Evolutionary conservation across 2,797 vertebrate species (phyloP).

Genomic region (Novumbra hubbsi): DNA sequence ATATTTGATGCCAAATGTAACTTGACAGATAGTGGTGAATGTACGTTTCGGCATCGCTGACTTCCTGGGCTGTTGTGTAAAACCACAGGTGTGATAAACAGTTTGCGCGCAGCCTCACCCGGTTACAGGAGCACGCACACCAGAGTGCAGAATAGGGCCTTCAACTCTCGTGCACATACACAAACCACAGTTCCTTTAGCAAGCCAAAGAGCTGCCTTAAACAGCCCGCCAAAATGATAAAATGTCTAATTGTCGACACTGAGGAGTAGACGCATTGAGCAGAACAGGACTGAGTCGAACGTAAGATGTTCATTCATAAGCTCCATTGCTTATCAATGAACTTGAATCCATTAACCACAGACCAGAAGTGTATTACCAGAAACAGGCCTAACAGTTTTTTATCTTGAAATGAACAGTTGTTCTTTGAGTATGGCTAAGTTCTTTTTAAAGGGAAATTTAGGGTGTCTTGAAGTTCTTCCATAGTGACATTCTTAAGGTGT

Average conservation of each 20-base stretch:
- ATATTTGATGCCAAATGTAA: background rate
- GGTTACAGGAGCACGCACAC: background rate
- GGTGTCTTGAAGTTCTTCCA: background rate
- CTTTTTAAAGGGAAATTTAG: background rate
- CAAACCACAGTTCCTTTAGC: background rate
- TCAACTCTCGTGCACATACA: background rate
- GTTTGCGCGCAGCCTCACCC: background rate
- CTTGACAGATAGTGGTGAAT: background rate
- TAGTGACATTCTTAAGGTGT: no score
- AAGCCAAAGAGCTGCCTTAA: background rate
- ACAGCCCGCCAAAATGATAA: background rate
- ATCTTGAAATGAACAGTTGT: background rate
- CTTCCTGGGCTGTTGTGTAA: background rate
- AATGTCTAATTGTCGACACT: background rate
- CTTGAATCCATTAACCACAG: background rate
- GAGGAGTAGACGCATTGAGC: background rate
- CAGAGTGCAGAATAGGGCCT: background rate
- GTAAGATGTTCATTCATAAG: background rate
- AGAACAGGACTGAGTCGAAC: background rate
- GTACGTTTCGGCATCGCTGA: background rate
- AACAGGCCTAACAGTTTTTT: background rate
- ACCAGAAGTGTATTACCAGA: background rate
- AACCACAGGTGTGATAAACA: conserved; percentile 1
- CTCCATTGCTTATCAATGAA: background rate
- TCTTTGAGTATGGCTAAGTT: background rate